phyloP scores from a whole-genome alignment of 2,797 vertebrate genomes.

The Nothura maculosa region DNA sequence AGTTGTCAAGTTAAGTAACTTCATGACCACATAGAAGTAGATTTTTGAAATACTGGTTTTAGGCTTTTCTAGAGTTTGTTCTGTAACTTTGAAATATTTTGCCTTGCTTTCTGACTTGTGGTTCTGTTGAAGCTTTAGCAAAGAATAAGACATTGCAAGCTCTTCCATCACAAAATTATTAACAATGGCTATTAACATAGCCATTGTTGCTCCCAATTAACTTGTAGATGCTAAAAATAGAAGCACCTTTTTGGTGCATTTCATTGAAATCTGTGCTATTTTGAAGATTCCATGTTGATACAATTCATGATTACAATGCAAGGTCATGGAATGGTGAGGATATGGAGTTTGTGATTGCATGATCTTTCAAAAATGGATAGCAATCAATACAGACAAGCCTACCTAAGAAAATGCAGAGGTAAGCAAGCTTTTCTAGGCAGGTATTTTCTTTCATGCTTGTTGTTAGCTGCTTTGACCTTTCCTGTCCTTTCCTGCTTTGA shows the following conservation, averaged over 20 bases:
- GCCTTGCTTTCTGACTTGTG: not conserved
- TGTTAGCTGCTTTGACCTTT: not conserved
- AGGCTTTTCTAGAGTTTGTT: not conserved
- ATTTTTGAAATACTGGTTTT: not conserved
- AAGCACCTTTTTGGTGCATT: not conserved
- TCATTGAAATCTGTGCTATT: not conserved
- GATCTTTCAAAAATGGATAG: not conserved
- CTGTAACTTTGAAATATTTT: not conserved
- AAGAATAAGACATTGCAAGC: not conserved
- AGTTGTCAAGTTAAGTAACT: not conserved
- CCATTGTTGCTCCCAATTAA: not conserved
- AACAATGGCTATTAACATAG: too few relatives aligned
- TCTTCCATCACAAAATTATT: not conserved
- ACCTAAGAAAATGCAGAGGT: accelerated
- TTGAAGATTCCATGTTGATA: not conserved
- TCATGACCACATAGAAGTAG: not conserved
- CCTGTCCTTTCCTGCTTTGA: not conserved
- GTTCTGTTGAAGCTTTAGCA: not conserved
- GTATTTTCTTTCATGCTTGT: not conserved
- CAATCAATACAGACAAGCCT: not conserved
- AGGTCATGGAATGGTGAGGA: not conserved
- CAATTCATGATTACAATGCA: not conserved
- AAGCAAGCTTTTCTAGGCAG: accelerated
- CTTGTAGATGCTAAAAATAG: not conserved
- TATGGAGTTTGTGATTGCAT: accelerated